Conservation (phyloP, 2,888 invertebrate species). For the Galeopsomyia nigrocyanea region DNA sequence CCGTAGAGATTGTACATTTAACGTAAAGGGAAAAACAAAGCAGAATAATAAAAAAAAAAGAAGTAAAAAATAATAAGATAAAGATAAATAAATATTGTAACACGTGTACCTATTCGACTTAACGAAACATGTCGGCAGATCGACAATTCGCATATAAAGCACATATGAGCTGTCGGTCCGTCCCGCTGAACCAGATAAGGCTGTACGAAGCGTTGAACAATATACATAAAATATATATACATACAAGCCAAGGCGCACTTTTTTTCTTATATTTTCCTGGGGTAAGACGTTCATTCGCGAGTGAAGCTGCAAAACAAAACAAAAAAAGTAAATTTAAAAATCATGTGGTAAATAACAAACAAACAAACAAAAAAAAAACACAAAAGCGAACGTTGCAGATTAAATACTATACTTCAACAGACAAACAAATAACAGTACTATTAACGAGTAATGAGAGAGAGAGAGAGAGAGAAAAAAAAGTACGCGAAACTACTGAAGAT, state of each 20-base stretch:
- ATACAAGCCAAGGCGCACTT: conserved; percentile 52
- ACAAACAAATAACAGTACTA: conserved; percentile 48
- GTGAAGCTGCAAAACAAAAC: conserved; percentile 43
- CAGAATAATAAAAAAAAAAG: background rate
- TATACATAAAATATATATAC: background rate
- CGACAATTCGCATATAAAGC: conserved; percentile 32
- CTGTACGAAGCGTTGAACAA: conserved; percentile 53
- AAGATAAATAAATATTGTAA: conserved; percentile 55
- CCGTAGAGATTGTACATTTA: background rate
- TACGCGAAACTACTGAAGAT: conserved; percentile 50
- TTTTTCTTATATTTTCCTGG: conserved; percentile 47
- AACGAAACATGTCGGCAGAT: conserved; percentile 39
- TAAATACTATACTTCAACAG: conserved; percentile 47
- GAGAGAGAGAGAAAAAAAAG: conserved; percentile 52
- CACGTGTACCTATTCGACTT: conserved; percentile 60
- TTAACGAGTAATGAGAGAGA: conserved; percentile 56
- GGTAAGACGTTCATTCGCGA: conserved; percentile 5
- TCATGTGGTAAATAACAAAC: no score
- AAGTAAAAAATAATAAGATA: conserved; percentile 37
- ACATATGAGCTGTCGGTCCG: conserved; percentile 37
- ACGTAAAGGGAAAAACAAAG: conserved; percentile 9
- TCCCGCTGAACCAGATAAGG: conserved; percentile 52
- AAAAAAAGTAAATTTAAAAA: no score
- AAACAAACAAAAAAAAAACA: conserved; percentile 43
- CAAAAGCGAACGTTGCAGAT: conserved; percentile 46